Base-by-base conservation (phyloP, 2,113 vertebrate genomes). In the Nettapus auritus region DNA sequence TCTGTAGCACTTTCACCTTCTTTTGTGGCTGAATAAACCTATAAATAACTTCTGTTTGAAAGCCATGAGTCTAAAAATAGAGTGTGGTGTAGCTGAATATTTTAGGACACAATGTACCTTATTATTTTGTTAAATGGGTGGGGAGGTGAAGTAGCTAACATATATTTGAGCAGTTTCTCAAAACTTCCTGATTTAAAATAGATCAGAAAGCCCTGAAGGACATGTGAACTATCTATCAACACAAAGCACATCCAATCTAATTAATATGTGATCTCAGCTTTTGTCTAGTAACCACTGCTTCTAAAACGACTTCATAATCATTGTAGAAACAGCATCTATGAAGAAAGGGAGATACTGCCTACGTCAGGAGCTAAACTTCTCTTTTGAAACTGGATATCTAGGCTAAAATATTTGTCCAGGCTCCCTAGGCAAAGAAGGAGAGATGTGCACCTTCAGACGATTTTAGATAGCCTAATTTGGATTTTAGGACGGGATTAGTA, bases 11-110 rank as follows among this genome's bases (percentile, higher is more conserved):
- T 93, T 94, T 80, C 64, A 80, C 63, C 22, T 77, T 83, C 57
- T 86, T 94, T 86, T 88, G 71, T 90, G 76, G 33, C 40, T 82
- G 36, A 26, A 73, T 38, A 70, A 96, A 69, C 33, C 34, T 57
- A 90, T 83, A 82, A 93, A 90, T 96, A 88, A 93, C 13, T 69
- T 89, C 60, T 71, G 44, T 86, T 92, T 94, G 68, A 94, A 96
- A 90, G 11, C 6, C 17, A 26, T 21, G 26, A 18, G 17, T 74
- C 68, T 93, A 73, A 90, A 90, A 94, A 69, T 80, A 86, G 40
- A 80, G 13, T 60, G 48, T 33, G 67, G n/a, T 52, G 19, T 18
- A 66, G 64, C 0, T 77, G 23, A 81, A 84, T 74, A 53, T 6
- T 86, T 69, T 31, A 74, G 56, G 66, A 95, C 23, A 81, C 44